Evolutionary conservation across 2,888 invertebrate genomes (phyloP).

Genomic region (Tiphia femorata): DNA sequence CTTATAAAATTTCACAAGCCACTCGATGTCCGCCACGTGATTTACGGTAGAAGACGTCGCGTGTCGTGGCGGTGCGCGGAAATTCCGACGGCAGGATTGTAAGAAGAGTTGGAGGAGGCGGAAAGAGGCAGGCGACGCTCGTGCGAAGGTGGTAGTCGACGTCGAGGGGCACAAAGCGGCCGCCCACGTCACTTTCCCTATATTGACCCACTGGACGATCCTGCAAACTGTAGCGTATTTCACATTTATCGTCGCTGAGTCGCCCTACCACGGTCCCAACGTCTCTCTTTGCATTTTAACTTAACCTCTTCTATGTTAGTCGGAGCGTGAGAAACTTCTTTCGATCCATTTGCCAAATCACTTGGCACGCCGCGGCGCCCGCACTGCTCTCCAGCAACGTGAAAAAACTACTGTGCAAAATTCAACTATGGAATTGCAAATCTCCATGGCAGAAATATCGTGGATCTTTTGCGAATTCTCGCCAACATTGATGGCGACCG

Average conservation of each 20-base stretch:
- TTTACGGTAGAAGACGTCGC: slow-evolving; percentile 49
- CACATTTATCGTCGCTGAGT: slow-evolving; percentile 32
- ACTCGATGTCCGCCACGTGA: slow-evolving; percentile 41
- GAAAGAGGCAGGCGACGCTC: background rate
- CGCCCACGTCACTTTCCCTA: slow-evolving; percentile 9
- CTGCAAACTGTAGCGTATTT: slow-evolving; percentile 42
- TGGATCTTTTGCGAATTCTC: no score
- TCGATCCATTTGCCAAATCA: background rate
- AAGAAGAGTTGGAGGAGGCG: background rate
- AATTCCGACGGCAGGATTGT: slow-evolving; percentile 15
- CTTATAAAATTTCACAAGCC: slow-evolving; percentile 46
- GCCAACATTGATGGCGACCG: no score
- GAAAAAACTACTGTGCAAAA: no score
- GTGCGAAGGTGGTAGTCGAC: no score
- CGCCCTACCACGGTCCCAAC: slow-evolving; percentile 20
- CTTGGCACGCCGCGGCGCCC: background rate
- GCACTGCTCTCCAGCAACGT: no score
- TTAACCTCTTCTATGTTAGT: slow-evolving; percentile 16
- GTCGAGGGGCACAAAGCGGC: no score
- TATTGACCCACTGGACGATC: slow-evolving; percentile 41
- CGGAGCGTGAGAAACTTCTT: background rate
- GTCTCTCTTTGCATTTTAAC: slow-evolving; percentile 29
- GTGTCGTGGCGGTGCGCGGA: slow-evolving; percentile 32
- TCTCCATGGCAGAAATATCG: no score
- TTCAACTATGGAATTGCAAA: no score